These are phyloP conservation scores for Caenorhabditis parvicauda DNA, from an alignment of 2,888 invertebrate species.

Conservation along the genomic window DNA sequence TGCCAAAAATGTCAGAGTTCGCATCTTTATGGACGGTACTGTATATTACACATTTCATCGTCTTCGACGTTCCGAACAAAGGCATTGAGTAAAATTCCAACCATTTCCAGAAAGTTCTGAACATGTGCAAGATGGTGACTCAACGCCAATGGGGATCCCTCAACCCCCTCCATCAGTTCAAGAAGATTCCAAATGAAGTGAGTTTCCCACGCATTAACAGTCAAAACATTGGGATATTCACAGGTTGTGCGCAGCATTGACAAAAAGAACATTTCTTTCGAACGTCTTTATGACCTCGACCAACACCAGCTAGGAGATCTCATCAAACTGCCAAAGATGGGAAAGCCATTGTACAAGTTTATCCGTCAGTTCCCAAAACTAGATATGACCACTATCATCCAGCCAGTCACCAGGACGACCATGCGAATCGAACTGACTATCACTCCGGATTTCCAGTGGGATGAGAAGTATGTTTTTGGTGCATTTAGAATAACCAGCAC, in stretches of 20 bases:
- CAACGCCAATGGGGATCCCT: conserved; percentile 92
- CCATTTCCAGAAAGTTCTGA: conserved; percentile 82
- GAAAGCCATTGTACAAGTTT: conserved; percentile 91
- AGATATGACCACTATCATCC: conserved; percentile 92
- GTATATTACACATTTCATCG: no score
- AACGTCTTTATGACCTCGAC: conserved; percentile 83
- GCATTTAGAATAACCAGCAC: neutral
- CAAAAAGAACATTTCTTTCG: conserved; percentile 76
- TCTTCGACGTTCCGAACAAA: no score
- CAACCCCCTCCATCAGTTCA: conserved; percentile 92
- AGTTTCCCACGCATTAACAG: conserved; percentile 67
- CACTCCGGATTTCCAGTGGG: conserved; percentile 98
- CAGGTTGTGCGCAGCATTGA: conserved; percentile 94
- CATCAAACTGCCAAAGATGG: conserved; percentile 83
- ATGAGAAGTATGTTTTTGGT: conserved; percentile 71
- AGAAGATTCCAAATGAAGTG: conserved; percentile 83
- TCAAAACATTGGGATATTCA: neutral
- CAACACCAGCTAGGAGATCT: conserved; percentile 93
- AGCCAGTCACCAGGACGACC: conserved; percentile 86
- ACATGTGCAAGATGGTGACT: conserved; percentile 97
- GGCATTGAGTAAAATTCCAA: no score
- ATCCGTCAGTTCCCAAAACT: conserved; percentile 88
- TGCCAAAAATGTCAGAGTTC: no score
- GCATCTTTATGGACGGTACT: no score
- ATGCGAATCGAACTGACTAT: conserved; percentile 91